phyloP scores from a whole-genome alignment of 2,113 vertebrate genomes.

The Heliornis fulica region DNA sequence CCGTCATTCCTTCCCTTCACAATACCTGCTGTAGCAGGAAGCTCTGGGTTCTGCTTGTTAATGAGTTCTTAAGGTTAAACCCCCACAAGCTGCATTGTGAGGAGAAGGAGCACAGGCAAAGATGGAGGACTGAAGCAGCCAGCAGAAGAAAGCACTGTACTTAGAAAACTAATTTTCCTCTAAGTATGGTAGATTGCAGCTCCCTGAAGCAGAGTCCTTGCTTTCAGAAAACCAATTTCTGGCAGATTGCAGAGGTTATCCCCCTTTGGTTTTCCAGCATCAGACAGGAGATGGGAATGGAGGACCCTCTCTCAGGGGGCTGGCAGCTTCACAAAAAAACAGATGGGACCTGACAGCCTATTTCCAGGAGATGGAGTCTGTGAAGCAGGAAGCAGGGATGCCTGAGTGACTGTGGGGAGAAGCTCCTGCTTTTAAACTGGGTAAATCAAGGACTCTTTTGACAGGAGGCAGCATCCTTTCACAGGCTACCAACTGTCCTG shows the following conservation, averaged over 20 bases:
- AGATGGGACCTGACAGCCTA: slow-evolving; percentile 79
- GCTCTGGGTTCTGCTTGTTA: slow-evolving; percentile 35
- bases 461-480: slow-evolving; percentile 44
- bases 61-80: slow-evolving; percentile 46
- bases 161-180: slow-evolving; percentile 76
- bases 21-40: slow-evolving; percentile 17
- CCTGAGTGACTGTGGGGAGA: slow-evolving; percentile 43
- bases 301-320: slow-evolving; percentile 61
- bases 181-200: slow-evolving; percentile 70
- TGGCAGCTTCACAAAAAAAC: slow-evolving; percentile 68
- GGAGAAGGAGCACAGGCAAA: background rate
- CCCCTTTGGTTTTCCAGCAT: slow-evolving; percentile 70
- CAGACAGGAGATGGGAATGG: slow-evolving; percentile 65
- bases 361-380: slow-evolving; percentile 68
- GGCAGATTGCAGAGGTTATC: slow-evolving; percentile 76
- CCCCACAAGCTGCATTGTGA: background rate
- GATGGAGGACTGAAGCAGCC: slow-evolving; percentile 21
- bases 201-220: slow-evolving; percentile 69
- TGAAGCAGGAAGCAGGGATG: slow-evolving; percentile 67
- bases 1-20: background rate
- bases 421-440: slow-evolving; percentile 32
- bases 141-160: slow-evolving; percentile 62
- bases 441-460: slow-evolving; percentile 19
- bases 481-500: slow-evolving; percentile 16
- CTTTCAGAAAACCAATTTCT: slow-evolving; percentile 79